phyloP scores from a whole-genome alignment of 2,888 invertebrate species.

The Melipona beecheii region DNA sequence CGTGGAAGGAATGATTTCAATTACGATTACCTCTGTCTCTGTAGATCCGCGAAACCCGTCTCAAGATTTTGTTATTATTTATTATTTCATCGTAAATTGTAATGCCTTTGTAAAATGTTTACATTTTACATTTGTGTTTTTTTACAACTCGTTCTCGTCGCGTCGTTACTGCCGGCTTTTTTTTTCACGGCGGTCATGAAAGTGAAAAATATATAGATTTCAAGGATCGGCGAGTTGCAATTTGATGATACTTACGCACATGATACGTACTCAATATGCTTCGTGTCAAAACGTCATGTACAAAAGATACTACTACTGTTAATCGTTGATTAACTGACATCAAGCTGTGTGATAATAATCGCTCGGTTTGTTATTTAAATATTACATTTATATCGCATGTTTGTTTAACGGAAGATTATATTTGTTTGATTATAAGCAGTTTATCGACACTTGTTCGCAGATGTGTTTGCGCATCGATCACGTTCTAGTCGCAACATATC shows the following conservation, averaged over 20 bases:
- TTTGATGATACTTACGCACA: neutral
- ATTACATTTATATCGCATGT: neutral
- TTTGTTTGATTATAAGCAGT: conserved; percentile 13
- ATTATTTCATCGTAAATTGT: neutral
- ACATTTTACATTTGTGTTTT: neutral
- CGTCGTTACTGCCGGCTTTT: neutral
- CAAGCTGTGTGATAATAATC: neutral
- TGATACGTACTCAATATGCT: neutral
- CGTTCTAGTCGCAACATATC: no score
- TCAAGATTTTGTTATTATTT: neutral
- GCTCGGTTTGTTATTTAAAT: conserved; percentile 1
- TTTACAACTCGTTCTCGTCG: neutral
- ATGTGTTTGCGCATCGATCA: neutral
- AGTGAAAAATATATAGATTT: conserved; percentile 8
- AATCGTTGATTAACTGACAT: conserved; percentile 9
- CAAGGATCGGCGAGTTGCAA: neutral
- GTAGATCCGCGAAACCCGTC: neutral
- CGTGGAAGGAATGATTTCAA: neutral
- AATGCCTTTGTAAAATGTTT: neutral
- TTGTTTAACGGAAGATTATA: conserved; percentile 1
- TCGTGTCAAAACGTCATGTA: neutral
- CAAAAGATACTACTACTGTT: neutral
- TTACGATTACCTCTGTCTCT: neutral
- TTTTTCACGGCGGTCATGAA: neutral
- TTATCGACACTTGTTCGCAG: neutral